Evolutionary conservation across 2,797 vertebrate species (phyloP), one percentile per base, ranked within the genome.

Genomic region (Hybognathus amarus): DNA sequence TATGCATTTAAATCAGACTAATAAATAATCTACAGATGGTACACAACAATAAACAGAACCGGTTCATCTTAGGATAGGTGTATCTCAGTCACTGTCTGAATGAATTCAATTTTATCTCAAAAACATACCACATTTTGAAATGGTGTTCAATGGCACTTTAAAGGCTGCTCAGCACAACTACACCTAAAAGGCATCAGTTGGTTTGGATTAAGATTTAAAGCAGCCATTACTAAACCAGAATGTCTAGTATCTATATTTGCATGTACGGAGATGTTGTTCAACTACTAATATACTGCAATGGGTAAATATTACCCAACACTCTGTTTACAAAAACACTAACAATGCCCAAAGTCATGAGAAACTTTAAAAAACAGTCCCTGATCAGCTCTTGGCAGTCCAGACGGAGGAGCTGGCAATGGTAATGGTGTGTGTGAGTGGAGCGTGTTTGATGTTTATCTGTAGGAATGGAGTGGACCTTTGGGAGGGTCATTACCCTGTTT

Each of bases 391-490:
- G 38, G 77, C 50, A 71, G 68, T 59, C 27, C 77, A 83, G 76
- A 80, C 24, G 12, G 73, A 42, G 45, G 54, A 54, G 52, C 71
- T 66, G 77, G 52, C 71, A 61, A 47, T 47, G 68, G 67, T 83
- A 70, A 77, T 56, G 17, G 77, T 83, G 64, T 77, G 79, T 82
- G 80, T 79, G 77, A 79, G 85, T 83, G 82, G 15, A 80, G 66
- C 2, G 74, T 78, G 73, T 86, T 78, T 79, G 90, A 92, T 91
- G 87, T 85, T 92, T 88, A 91, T 92, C 91, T 89, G 82, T 83
- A 85, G 79, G 71, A 83, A 40, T 80, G 75, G 87, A 91, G 86
- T 87, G 79, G 85, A 78, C 91, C 67, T 81, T 85, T 83, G 89
- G 89, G 90, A 91, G 74, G 86, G 87, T 83, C 86, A 87, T 90